phyloP scores from a whole-genome alignment of 2,797 vertebrate genomes.

The Falco cherrug region DNA sequence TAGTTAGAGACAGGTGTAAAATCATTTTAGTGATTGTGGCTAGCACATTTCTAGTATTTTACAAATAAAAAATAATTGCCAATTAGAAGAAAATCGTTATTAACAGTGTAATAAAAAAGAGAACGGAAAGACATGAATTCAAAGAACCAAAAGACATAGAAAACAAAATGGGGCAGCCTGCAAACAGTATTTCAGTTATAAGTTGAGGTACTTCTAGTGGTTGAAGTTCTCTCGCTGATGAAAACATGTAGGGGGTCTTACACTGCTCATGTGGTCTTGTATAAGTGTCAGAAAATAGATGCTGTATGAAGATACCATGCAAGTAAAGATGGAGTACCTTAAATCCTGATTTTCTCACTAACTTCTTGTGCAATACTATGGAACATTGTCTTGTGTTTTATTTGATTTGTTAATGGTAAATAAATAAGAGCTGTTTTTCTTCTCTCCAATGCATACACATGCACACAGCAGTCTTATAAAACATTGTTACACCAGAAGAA shows the following conservation, averaged over 20 bases:
- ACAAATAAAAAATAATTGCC: constrained; percentile 1
- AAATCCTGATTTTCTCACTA: neutral
- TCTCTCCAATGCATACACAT: neutral
- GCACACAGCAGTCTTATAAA: neutral
- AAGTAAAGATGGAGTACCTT: neutral
- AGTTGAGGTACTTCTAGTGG: neutral
- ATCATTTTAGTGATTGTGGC: neutral
- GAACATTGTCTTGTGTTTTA: neutral
- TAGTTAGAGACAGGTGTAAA: neutral
- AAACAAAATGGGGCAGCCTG: neutral
- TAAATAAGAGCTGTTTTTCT: neutral
- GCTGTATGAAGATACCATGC: neutral
- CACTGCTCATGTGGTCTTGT: neutral
- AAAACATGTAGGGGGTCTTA: neutral
- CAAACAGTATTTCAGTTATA: neutral
- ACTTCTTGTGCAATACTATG: neutral
- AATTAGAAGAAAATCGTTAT: neutral
- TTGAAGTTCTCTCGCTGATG: neutral
- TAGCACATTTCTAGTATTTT: neutral
- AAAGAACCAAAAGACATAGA: neutral
- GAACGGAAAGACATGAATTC: neutral
- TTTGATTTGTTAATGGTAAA: neutral
- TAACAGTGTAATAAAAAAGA: neutral
- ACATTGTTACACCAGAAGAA: neutral
- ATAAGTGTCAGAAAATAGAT: neutral